Base-by-base conservation (phyloP, 2,888 invertebrate genomes). In the Caradrina clavipalpis region DNA sequence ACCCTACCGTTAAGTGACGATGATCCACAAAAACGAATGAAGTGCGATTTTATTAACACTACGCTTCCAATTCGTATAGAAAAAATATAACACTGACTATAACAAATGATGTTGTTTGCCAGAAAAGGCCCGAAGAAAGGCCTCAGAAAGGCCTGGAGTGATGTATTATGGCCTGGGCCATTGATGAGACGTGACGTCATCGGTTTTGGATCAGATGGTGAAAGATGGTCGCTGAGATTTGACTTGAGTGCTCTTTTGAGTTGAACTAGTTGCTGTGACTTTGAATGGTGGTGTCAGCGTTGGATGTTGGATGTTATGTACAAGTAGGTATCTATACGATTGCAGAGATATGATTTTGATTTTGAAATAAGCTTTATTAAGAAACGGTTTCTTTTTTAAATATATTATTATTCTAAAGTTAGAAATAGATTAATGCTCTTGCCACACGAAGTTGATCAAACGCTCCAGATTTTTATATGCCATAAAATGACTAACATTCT, bases 41-140 rank as follows among this genome's bases (percentile, higher is more conserved):
- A 95, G 94, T 94, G 95, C 94, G 92, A 94, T 95, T 95, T 95
- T 96, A 95, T 95, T 94, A 96, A 95, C 95, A 93, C 90, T 86
- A 87, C 82, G 91, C 94, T 94, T 92, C 93, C 94, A 93, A 85
- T 76, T 85, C 93, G 92, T 92, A 90, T 89, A 89, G 87, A 87
- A 91, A 93, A 93, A 93, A 93, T 94, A 93, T 91, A 93, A 91
- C 92, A 91, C 88, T 93, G 91, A 93, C 90, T 90, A 91, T 96
- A 95, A 96, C 95, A 96, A 95, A 96, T 95, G 95, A 95, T 95
- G 95, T 95, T 95, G 95, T 95, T 95, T 91, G 94, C 88, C 81
- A 88, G 80, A 80, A 89, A 89, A 89, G 88, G 86, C 79, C 82
- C 78, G 81, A 90, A 92, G 91, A 93, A 92, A 88, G 89, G 85